Base-by-base conservation (phyloP, 2,113 vertebrate genomes). In the Fukomys damarensis region DNA sequence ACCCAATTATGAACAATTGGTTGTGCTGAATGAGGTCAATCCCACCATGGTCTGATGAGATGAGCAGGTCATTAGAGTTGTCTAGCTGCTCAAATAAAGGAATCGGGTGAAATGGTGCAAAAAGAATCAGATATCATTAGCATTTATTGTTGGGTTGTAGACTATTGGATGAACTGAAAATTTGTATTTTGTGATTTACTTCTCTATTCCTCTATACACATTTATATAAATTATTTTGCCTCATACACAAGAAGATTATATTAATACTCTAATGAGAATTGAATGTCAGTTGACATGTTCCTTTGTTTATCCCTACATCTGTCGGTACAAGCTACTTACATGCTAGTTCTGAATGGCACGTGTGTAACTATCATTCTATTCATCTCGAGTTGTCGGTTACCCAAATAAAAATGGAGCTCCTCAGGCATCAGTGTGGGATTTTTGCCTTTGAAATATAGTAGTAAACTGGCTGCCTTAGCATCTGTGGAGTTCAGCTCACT, bases 381-480 rank as follows among this genome's bases (percentile, higher is more conserved):
- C 94, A 93, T 91, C 89, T 91, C 68, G 5, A 96, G 94, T 98
- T 98, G 89, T 94, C 95, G 59, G 87, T 93, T 97, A 97, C 93
- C 89, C 86, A 97, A 95, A 81, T 88, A 89, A 93, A 97, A 98
- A 97, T 89, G 16, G 94, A 94, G 86, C 84, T 97, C 96, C 56
- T 81, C 68, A 38, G 93, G 86, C 92, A 88, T 56, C 74, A 43
- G 49, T 85, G 82, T 97, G 97, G 79, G 88, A 76, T 52, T 54
- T 7, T 70, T 85, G 58, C 81, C 81, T 96, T 58, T 95, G 92
- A 97, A 98, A 97, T 85, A 58, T 32, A 87, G 85, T 81, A 93
- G 68, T 86, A 97, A 96, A 41, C 77, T 28, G 81, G 54, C 96
- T 97, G 91, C 43, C 94, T 95, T 89, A 91, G 77, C 95, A 86